Conservation (phyloP, 2,888 invertebrate genomes). For the Lasioglossum zephyrum region DNA sequence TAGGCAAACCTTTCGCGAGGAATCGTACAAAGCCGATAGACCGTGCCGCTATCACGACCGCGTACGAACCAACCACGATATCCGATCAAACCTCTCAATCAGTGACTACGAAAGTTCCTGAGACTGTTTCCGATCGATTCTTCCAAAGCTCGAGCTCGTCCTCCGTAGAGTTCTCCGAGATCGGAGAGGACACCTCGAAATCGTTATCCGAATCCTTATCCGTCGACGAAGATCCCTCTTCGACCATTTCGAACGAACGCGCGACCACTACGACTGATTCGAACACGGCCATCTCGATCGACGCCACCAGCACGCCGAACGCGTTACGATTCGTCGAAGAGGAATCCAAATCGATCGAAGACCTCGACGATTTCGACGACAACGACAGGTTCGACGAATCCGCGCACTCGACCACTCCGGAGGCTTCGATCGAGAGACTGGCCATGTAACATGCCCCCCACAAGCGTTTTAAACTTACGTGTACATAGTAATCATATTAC, state of each 20-base stretch:
- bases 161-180: constrained; percentile 17
- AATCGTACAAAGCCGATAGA: constrained; percentile 47
- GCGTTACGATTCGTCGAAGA: constrained; percentile 42
- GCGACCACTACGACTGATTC: constrained; percentile 44
- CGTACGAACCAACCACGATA: constrained; percentile 21
- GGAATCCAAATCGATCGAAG: constrained; percentile 42
- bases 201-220: constrained; percentile 35
- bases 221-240: constrained; percentile 50
- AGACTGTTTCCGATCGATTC: constrained; percentile 45
- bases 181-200: constrained; percentile 37
- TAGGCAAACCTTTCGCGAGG: constrained; percentile 49
- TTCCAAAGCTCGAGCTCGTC: constrained; percentile 12
- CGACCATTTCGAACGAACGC: constrained; percentile 51
- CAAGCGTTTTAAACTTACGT: constrained; percentile 62
- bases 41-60: constrained; percentile 24
- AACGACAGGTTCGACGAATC: constrained; percentile 78
- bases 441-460: constrained; percentile 54
- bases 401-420: constrained; percentile 39
- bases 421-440: constrained; percentile 52
- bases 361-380: constrained; percentile 41
- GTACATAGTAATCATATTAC: constrained; percentile 63
- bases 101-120: constrained; percentile 61
- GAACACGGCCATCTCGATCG: constrained; percentile 32
- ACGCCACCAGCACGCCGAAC: constrained; percentile 29
- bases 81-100: constrained; percentile 18